Base-by-base conservation (phyloP, 1,140 invertebrate genomes). In the Steinernema khuongi region DNA sequence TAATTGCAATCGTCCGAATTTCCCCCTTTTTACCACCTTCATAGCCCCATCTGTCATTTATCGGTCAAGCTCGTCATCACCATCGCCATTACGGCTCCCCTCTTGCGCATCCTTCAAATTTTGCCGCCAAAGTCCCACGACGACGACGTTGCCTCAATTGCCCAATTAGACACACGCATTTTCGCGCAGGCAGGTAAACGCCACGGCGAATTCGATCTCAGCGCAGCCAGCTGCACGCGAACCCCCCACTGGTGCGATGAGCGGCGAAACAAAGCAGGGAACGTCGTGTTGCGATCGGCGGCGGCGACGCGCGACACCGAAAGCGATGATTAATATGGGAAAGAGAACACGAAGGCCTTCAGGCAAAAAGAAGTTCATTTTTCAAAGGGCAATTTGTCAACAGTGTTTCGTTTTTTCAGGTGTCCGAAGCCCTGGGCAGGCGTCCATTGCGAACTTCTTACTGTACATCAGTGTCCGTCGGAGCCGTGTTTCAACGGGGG, bases 81-180 rank as follows among this genome's bases (percentile, higher is more conserved):
- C 50, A 60, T 17, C 4, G 11, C 19, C 50, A 60, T 60, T 22
- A 60, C 19, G 14, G 50, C 50, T 22, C 7, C 4, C n/a, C 26
- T 26, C 11, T n/a, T 26, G 22, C 50, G 22, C 19, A 7, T 22
- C 19, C 19, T 7, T 14, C 14, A 60, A 60, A 60, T 60, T 60
- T 60, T 60, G 50, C 50, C 50, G 50, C 50, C 50, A 60, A 60
- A 60, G 19, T 7, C 7, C 11, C 50, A 4, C 50, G 50, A 11
- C 14, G 26, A 14, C 11, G 50, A 14, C 14, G 7, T 41, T 41
- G 7, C 50, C 50, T 4, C 14, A 60, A 60, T 60, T 60, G 50
- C 50, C 50, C 50, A 60, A 60, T 60, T 60, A 60, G 50, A 60
- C 50, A n/a, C 50, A 60, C 50, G 50, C 50, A 60, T 60, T 60